Evolutionary conservation across 2,888 invertebrate species (phyloP).

Genomic region (Elaeidobius kamerunicus): DNA sequence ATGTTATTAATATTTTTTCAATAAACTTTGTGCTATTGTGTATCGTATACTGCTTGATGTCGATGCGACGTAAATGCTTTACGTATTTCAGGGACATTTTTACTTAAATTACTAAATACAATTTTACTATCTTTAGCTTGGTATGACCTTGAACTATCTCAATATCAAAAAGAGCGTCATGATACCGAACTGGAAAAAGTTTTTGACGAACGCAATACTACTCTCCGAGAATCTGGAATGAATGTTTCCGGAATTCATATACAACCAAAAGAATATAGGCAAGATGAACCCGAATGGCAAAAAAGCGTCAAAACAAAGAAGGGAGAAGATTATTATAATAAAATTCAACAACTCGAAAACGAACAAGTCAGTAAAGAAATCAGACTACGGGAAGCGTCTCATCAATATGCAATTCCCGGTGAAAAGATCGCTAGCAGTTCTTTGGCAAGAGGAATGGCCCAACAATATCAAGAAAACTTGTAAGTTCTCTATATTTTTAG

Average conservation of each 20-base stretch:
- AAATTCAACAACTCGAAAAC: slow-evolving; percentile 78
- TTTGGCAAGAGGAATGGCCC: slow-evolving; percentile 83
- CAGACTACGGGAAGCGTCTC: slow-evolving; percentile 69
- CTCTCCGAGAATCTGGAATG: slow-evolving; percentile 58
- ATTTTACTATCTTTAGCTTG: slow-evolving; percentile 60
- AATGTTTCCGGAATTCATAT: slow-evolving; percentile 54
- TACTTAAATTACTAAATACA: background rate
- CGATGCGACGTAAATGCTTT: background rate
- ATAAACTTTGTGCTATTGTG: slow-evolving; percentile 20
- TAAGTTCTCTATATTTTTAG: slow-evolving; percentile 53
- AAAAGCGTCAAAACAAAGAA: slow-evolving; percentile 78
- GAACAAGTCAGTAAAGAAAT: slow-evolving; percentile 82
- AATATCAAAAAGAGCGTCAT: slow-evolving; percentile 78
- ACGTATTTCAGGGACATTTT: too few species aligned
- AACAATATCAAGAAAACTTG: slow-evolving; percentile 80
- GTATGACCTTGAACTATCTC: slow-evolving; percentile 85
- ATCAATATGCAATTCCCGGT: slow-evolving; percentile 83
- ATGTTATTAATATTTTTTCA: background rate
- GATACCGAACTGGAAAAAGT: slow-evolving; percentile 84
- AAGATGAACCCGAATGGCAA: slow-evolving; percentile 83
- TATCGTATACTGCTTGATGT: slow-evolving; percentile 20
- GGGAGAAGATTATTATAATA: slow-evolving; percentile 76
- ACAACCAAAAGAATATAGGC: slow-evolving; percentile 61
- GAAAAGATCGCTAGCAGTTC: slow-evolving; percentile 74
- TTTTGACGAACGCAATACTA: slow-evolving; percentile 79